Base-by-base conservation (phyloP, 2,797 vertebrate species). In the Coregonus ussuriensis region DNA sequence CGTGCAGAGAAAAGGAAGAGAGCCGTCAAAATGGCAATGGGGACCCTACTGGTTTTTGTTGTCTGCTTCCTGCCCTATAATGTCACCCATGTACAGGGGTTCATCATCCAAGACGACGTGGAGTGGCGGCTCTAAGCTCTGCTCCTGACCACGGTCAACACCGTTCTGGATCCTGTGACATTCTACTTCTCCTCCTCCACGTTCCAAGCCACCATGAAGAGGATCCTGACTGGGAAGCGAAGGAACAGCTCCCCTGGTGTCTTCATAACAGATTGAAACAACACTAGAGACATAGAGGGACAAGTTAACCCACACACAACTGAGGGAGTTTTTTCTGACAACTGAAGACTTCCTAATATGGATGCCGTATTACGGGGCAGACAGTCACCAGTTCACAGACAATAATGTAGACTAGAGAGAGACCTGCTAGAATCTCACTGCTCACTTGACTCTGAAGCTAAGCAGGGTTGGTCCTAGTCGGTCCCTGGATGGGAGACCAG, bases 21-120 rank as follows among this genome's bases (percentile, higher is more conserved):
- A 79, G 95, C 94, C 0, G 94, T 94, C 3, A 93, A 95, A 66
- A 94, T 95, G 86, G 96, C 95, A 0, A 33, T 88, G 0, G 94
- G 95, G 35, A 95, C 95, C 0, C 85, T 96, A 15, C 85, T 88
- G 6, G 89, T 96, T 1, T 94, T 96, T 67, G 75, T 96, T 0
- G 65, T 96, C 65, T 96, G 95, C 70, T 88, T 95, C 74, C 74
- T 95, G 6, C 96, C 96, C 3, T 96, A 93, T 73, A 96, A 95
- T 9, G 14, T 87, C 3, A 93, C 94, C 69, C 96, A 96, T 0
- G 13, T 96, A 37, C 51, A 94, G 14, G 92, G 94, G 56, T 96
- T 89, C 76, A n/a, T 92, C 18, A 18, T 0, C 74, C 0, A 94
- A 87, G 9, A 85, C 91, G 0, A 0, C 2, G 1, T 96, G 95